Evolutionary conservation across 1,140 invertebrate genomes (phyloP), one percentile per base, ranked within the genome.

Genomic region (Drosophila lacteicornis): DNA sequence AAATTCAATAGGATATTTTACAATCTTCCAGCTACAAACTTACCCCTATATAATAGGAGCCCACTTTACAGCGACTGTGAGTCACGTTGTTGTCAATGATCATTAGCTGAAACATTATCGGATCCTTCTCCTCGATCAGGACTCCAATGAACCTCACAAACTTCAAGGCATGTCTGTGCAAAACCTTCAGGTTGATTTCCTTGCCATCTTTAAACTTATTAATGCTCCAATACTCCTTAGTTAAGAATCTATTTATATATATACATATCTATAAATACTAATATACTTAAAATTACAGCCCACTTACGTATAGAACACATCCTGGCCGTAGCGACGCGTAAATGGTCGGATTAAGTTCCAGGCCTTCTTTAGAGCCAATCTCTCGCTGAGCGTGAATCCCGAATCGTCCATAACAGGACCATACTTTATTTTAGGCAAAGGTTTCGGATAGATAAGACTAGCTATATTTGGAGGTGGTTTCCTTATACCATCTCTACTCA

Each of bases 41-140:
- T 45, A 87, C 84, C 61, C 42, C 43, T 36, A 83, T 66, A 19
- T 62, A 53, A 12, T 9, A 5, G 0, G 36, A 22, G 0, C 25
- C 13, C 3, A 88, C 74, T 13, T 45, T 30, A 36, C 71, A 65
- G 9, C 55, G 69, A 6, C 17, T 62, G 59, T 88, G 84, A 4
- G 40, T 50, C 1, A 27, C 8, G 12, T 79, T 57, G n/a, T 51
- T 68, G 4, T 84, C 84, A 15, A 33, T 50, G 3, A 84, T 13
- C 77, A 88, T 68, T 6, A 43, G 22, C 15, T 87, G 73, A 36
- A 75, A 75, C 25, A 71, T 33, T 0, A 67, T 46, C 0, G 77
- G 57, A 60, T 88, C 80, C 13, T 47, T 36, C 19, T 88, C 59
- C 5, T 87, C 68, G 27, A 88, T 88, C 12, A 88, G 33, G 15